phyloP scores from a whole-genome alignment of 2,797 vertebrate genomes.

The Pseudomugil tenellus region DNA sequence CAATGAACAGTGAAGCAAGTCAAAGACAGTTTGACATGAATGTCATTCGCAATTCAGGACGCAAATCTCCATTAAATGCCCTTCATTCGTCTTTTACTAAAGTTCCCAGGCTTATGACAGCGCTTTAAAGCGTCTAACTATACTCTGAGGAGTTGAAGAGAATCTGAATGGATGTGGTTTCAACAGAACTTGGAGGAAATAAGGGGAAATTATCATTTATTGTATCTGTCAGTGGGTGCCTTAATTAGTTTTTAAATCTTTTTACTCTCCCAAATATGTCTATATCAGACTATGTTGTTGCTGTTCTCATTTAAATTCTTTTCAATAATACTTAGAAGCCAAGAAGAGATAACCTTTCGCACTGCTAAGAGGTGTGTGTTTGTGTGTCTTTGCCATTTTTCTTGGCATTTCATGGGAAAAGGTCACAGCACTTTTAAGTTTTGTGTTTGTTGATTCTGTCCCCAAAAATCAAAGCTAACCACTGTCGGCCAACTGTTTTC shows the following conservation, averaged over 20 bases:
- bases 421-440: constrained; percentile 61
- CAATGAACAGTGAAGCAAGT: constrained; percentile 34
- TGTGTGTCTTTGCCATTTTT: constrained; percentile 46
- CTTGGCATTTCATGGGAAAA: constrained; percentile 68
- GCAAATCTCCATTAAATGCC: constrained; percentile 43
- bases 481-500: constrained; percentile 19
- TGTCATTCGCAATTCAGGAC: constrained; percentile 46
- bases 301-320: constrained; percentile 40
- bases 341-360: constrained; percentile 49
- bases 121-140: constrained; percentile 17
- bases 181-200: background rate
- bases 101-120: constrained; percentile 31
- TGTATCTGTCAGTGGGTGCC: constrained; percentile 6
- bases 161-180: constrained; percentile 19
- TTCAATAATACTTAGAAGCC: constrained; percentile 30
- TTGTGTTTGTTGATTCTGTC: constrained; percentile 53
- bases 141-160: constrained; percentile 9
- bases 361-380: constrained; percentile 26
- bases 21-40: constrained; percentile 38
- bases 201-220: constrained; percentile 3
- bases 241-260: background rate
- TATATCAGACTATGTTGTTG: constrained; percentile 17
- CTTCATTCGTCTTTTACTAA: constrained; percentile 55
- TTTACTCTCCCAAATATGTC: constrained; percentile 1
- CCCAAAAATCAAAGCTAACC: constrained; percentile 41